A percentile compares a stretch with the other conserved stretches of the same genome.
Evolutionary conservation across 2,113 vertebrate species (phyloP).

Genomic region (Oreocharis arfaki): DNA sequence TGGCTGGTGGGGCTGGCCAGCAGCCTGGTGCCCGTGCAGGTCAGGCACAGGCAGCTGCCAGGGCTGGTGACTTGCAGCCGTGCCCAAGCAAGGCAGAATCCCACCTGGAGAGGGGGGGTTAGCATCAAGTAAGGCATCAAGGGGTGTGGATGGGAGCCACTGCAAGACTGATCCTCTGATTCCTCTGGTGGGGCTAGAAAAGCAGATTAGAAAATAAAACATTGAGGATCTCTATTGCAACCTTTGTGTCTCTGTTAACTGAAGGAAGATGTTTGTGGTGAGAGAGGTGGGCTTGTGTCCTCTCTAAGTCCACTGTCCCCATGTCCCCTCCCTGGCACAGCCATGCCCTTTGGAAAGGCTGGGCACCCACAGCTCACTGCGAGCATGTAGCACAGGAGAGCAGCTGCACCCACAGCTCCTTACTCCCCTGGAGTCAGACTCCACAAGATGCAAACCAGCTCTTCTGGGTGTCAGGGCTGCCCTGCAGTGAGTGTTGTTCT

Average conservation of each 20-base stretch:
- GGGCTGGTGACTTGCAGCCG: neutral
- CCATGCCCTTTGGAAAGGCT: neutral
- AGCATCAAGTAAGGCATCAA: neutral
- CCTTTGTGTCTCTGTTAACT: neutral
- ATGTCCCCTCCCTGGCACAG: neutral
- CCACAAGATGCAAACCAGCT: neutral
- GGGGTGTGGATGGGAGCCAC: fast-evolving
- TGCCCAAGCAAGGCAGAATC: neutral
- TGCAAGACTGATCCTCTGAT: neutral
- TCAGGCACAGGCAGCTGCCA: neutral
- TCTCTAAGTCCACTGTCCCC: neutral
- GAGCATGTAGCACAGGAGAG: fast-evolving
- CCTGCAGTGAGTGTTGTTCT: neutral
- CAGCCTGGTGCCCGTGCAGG: fast-evolving
- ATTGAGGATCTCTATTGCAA: neutral
- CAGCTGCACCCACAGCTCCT: neutral
- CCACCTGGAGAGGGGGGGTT: neutral
- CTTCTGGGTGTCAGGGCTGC: neutral
- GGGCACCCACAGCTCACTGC: fast-evolving
- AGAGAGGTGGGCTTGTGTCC: neutral
- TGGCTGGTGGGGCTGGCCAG: neutral
- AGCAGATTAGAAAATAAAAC: neutral
- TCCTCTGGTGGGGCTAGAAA: neutral
- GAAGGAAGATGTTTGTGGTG: neutral
- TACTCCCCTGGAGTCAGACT: fast-evolving